These are phyloP conservation scores for Metridium senile DNA, from an alignment of 92 coral and sea anemone species.

Conservation along the genomic window DNA sequence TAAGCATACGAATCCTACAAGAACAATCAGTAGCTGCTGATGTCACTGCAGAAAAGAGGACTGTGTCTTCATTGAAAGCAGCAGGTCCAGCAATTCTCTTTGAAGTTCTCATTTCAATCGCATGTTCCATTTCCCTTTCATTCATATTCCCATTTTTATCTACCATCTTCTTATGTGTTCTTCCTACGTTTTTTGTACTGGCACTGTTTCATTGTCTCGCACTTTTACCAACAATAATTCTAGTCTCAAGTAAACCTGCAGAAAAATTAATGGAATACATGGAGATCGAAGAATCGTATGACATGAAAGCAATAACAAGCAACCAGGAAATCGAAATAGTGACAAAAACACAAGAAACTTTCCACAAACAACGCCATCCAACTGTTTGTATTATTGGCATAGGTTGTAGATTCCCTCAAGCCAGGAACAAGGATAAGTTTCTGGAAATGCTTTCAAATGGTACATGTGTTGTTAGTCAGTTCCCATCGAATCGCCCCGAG, in stretches of 20 bases:
- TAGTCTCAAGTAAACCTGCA: conserved; percentile 36
- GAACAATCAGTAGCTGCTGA: conserved; percentile 34
- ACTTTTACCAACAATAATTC: conserved; percentile 45
- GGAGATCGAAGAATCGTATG: conserved; percentile 27
- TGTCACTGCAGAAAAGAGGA: conserved; percentile 20
- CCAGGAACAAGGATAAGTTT: conserved; percentile 49
- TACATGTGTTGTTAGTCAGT: conserved; percentile 42
- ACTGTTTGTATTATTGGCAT: conserved; percentile 74
- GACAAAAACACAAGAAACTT: not conserved
- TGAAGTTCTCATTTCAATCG: conserved; percentile 24
- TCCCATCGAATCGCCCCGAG: conserved; percentile 68
- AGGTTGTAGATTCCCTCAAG: conserved; percentile 78
- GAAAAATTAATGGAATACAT: conserved; percentile 13
- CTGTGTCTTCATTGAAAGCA: conserved; percentile 25
- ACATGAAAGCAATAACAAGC: conserved; percentile 10
- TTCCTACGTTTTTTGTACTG: conserved; percentile 48
- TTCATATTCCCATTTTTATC: conserved; percentile 52
- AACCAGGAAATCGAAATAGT: not conserved
- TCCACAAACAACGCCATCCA: conserved; percentile 10
- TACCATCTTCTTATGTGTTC: conserved; percentile 41
- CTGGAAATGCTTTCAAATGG: conserved; percentile 72
- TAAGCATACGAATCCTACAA: conserved; percentile 43
- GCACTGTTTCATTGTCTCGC: conserved; percentile 57
- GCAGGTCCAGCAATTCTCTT: conserved; percentile 34
- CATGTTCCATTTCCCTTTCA: conserved; percentile 68